phyloP scores from a whole-genome alignment of 2,113 vertebrate species.

The Maccullochella peelii region DNA sequence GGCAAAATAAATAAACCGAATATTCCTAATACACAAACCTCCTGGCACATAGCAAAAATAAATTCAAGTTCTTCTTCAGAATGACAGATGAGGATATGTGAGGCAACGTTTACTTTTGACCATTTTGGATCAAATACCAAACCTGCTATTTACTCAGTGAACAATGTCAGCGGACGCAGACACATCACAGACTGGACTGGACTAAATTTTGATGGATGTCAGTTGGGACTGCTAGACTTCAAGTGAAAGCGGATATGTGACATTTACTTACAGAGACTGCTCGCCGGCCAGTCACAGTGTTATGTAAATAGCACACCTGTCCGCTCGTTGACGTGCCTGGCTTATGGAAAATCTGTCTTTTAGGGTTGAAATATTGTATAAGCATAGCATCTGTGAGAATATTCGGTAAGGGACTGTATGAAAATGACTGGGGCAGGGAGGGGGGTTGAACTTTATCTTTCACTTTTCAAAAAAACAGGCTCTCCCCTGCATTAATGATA shows the following conservation, averaged over 20 bases:
- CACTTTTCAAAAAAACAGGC: not conserved
- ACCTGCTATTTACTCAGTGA: conserved; percentile 71
- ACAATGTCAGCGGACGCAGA: conserved; percentile 63
- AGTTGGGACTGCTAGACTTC: conserved; percentile 71
- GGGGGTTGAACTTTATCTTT: not conserved
- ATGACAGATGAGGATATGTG: conserved; percentile 60
- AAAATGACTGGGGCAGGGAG: not conserved
- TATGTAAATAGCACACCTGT: conserved; percentile 86
- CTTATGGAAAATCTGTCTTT: conserved; percentile 74
- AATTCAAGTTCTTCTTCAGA: conserved; percentile 17
- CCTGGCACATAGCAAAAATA: not conserved
- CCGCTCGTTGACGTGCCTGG: conserved; percentile 60
- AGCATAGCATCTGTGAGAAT: conserved; percentile 57
- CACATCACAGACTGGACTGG: conserved; percentile 60
- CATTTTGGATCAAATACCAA: conserved; percentile 69
- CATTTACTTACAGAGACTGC: conserved; percentile 81
- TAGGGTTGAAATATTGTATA: conserved; percentile 62
- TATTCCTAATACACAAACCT: not conserved
- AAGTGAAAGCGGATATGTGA: conserved; percentile 77
- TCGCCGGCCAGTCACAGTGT: conserved; percentile 69
- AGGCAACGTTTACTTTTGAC: conserved; percentile 70
- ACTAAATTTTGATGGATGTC: conserved; percentile 79
- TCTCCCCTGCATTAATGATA: not conserved
- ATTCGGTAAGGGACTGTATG: conserved; percentile 19
- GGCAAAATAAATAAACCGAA: not conserved